A percentile compares a stretch with the other conserved stretches of the same genome.
phyloP scores from a whole-genome alignment of 2,797 vertebrate species.

The Hippoglossus hippoglossus region DNA sequence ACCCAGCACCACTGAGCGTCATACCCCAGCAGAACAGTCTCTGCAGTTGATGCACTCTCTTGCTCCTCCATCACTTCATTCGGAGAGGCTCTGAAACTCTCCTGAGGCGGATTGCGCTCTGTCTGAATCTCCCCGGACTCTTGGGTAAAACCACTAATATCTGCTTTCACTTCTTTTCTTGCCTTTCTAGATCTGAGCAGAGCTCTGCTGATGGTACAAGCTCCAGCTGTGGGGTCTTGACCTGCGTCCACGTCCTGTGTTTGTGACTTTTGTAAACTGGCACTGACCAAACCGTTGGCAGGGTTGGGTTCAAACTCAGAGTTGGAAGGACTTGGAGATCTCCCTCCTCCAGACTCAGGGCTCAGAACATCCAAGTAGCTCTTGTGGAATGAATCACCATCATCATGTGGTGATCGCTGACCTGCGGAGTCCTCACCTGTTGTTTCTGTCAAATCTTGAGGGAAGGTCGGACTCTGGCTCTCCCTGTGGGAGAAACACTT shows the following conservation, averaged over 20 bases:
- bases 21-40: constrained; percentile 79
- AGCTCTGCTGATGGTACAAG: constrained; percentile 51
- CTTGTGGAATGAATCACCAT: constrained; percentile 50
- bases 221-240: constrained; percentile 4
- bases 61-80: constrained; percentile 57
- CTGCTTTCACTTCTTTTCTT: constrained; percentile 30
- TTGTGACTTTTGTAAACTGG: constrained; percentile 8
- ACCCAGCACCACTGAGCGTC: constrained; percentile 92
- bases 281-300: constrained; percentile 6
- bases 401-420: constrained; percentile 70
- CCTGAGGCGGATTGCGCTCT: constrained; percentile 13
- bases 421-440: constrained; percentile 36
- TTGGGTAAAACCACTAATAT: constrained; percentile 45
- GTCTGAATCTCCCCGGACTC: constrained; percentile 45
- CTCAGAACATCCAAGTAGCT: constrained; percentile 69
- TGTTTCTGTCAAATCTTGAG: constrained; percentile 65
- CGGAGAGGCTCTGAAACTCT: constrained; percentile 42
- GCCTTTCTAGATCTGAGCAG: constrained; percentile 54
- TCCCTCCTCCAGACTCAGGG: constrained; percentile 77
- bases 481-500: constrained; percentile 36
- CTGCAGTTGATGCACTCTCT: constrained; percentile 50
- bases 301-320: constrained; percentile 41
- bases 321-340: constrained; percentile 53
- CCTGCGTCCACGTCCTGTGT: neutral
- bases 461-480: constrained; percentile 70